Evolutionary conservation across 2,113 vertebrate genomes (phyloP).

Genomic region (Cepphus grylle): DNA sequence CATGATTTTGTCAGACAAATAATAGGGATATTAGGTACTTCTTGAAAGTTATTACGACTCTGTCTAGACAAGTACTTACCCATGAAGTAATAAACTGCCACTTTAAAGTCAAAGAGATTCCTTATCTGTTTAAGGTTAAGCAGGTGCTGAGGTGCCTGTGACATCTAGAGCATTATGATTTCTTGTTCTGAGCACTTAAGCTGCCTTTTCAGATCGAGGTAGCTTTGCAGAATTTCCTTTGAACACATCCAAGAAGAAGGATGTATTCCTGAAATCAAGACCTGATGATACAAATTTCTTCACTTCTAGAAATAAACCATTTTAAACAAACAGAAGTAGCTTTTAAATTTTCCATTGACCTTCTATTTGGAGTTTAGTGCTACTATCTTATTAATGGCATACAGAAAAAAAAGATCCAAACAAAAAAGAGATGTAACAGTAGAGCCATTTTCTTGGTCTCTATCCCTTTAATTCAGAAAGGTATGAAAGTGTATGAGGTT

Average conservation of each 20-base stretch:
- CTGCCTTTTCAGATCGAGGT: neutral
- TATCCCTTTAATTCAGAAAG: neutral
- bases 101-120: neutral
- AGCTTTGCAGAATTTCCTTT: neutral
- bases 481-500: neutral
- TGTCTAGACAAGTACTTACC: conserved; percentile 42
- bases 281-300: accelerated
- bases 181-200: neutral
- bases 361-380: neutral
- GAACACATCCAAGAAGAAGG: neutral
- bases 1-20: conserved; percentile 4
- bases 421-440: neutral
- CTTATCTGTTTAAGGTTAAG: conserved; percentile 37
- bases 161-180: neutral
- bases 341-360: neutral
- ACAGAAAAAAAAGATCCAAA: neutral
- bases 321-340: neutral
- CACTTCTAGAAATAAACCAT: neutral
- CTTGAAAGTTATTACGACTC: conserved; percentile 3
- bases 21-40: conserved; percentile 9
- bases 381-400: neutral
- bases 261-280: neutral
- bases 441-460: neutral
- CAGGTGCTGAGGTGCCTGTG: conserved; percentile 16
- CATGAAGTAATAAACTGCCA: neutral